These are phyloP conservation scores for Xylota segnis DNA, from an alignment of 2,888 invertebrate species.

Conservation along the genomic window DNA sequence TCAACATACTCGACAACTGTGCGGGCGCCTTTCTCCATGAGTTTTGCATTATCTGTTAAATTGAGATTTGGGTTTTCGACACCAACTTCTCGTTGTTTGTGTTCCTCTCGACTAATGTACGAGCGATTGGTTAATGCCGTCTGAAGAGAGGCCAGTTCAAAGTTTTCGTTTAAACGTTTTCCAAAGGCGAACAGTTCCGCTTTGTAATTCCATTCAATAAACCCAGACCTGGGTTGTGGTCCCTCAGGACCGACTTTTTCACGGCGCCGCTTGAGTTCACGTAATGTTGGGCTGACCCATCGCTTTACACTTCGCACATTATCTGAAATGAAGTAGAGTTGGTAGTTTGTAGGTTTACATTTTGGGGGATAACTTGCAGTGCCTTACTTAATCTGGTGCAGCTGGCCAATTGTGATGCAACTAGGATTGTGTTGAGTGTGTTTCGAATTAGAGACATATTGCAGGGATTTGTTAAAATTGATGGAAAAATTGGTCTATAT, in stretches of 20 bases:
- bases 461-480: not conserved
- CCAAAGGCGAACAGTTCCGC: constrained; percentile 95
- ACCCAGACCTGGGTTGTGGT: constrained; percentile 86
- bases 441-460: constrained; percentile 66
- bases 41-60: constrained; percentile 88
- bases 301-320: constrained; percentile 83
- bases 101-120: constrained; percentile 90
- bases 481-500: not conserved
- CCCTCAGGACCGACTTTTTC: constrained; percentile 86
- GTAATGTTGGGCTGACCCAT: constrained; percentile 90
- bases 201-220: constrained; percentile 94
- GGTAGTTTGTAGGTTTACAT: not conserved
- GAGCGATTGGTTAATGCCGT: constrained; percentile 92
- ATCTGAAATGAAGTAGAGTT: constrained; percentile 42
- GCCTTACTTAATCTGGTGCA: constrained; percentile 48
- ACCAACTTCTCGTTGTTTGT: constrained; percentile 89
- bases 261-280: constrained; percentile 87
- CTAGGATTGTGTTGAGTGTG: constrained; percentile 44
- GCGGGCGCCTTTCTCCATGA: constrained; percentile 89
- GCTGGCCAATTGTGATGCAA: constrained; percentile 42
- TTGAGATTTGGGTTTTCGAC: constrained; percentile 86
- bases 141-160: constrained; percentile 89
- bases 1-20: constrained; percentile 89
- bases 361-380: not conserved
- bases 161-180: constrained; percentile 93